These are phyloP conservation scores for Caranx melampygus DNA, from an alignment of 2,113 vertebrate genomes.

Conservation along the genomic window DNA sequence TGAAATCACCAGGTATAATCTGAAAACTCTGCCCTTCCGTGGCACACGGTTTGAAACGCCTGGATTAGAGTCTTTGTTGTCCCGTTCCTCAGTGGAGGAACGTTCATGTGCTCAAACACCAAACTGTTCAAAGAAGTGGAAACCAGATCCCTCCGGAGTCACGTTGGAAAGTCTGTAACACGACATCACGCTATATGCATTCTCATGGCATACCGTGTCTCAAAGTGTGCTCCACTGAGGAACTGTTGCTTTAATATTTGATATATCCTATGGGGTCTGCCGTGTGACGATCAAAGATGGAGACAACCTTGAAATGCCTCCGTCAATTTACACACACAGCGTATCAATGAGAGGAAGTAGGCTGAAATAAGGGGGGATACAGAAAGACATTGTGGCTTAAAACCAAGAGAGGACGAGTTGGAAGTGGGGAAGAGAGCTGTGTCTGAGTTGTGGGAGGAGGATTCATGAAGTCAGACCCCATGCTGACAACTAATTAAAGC, in stretches of 20 bases:
- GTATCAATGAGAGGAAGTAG: constrained; percentile 51
- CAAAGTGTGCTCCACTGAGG: constrained; percentile 25
- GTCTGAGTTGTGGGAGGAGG: constrained; percentile 21
- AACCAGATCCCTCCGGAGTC: constrained; percentile 50
- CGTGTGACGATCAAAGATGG: constrained; percentile 66
- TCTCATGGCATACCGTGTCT: constrained; percentile 48
- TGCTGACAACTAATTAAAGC: constrained; percentile 64
- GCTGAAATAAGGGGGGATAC: constrained; percentile 16
- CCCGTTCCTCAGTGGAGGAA: constrained; percentile 12
- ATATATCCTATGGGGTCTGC: constrained; percentile 70
- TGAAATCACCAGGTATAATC: constrained; percentile 61
- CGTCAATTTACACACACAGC: constrained; percentile 52
- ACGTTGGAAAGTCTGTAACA: constrained; percentile 29
- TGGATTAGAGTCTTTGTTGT: constrained; percentile 57
- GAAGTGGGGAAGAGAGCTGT: constrained; percentile 16
- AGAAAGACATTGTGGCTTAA: constrained; percentile 20
- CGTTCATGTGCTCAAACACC: constrained; percentile 43
- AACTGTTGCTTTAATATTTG: constrained; percentile 73
- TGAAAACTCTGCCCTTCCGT: constrained; percentile 44
- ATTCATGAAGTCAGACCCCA: constrained; percentile 45
- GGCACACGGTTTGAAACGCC: constrained; percentile 39
- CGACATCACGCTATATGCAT: constrained; percentile 44
- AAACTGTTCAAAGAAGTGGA: constrained; percentile 62
- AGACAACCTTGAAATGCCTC: constrained; percentile 75
- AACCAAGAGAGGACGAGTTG: constrained; percentile 8